Evolutionary conservation across 2,113 vertebrate species (phyloP).

Genomic region (Rynchops niger): DNA sequence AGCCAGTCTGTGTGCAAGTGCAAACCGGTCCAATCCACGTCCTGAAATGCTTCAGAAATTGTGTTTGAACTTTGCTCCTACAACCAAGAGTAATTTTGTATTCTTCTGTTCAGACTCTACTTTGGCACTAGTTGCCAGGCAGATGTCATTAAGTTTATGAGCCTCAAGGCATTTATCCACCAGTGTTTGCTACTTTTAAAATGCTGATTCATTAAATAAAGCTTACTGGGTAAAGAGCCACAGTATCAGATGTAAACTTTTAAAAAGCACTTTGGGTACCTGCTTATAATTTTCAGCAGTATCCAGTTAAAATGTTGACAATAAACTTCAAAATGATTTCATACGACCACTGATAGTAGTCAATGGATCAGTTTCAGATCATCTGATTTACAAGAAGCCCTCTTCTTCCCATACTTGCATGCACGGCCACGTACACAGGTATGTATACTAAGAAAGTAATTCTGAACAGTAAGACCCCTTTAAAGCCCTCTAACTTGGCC

Average conservation of each 20-base stretch:
- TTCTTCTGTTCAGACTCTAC: not conserved
- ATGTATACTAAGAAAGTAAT: not conserved
- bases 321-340: not conserved
- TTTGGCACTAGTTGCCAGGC: not conserved
- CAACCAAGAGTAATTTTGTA: not conserved
- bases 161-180: not conserved
- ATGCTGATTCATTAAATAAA: conserved; percentile 32
- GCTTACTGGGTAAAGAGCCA: not conserved
- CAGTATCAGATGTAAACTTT: not conserved
- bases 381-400: not conserved
- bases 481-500: not conserved
- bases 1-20: not conserved
- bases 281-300: not conserved
- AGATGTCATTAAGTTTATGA: conserved; percentile 1
- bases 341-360: not conserved
- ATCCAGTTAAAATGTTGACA: not conserved
- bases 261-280: not conserved
- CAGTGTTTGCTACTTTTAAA: not conserved
- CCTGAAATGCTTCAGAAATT: not conserved
- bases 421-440: not conserved
- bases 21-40: not conserved
- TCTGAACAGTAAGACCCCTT: not conserved
- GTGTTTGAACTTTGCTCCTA: conserved; percentile 34
- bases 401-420: not conserved
- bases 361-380: not conserved